phyloP scores from a whole-genome alignment of 2,113 vertebrate genomes.

The Ariopsis seemanni region DNA sequence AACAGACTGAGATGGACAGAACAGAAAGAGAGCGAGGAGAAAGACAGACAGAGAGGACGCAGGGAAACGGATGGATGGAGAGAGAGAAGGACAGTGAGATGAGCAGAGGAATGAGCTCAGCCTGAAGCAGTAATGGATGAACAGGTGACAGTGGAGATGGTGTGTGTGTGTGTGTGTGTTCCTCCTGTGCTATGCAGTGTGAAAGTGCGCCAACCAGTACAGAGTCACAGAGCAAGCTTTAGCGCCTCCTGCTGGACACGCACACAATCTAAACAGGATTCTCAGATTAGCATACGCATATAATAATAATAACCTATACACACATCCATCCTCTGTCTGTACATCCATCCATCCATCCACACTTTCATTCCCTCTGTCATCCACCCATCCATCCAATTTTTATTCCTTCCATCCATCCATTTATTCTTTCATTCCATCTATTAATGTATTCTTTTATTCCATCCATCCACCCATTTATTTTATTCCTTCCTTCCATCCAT shows the following conservation, averaged over 20 bases:
- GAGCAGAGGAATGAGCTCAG: not conserved
- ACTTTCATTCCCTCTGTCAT: not conserved
- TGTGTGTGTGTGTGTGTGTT: not conserved
- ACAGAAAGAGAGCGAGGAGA: not conserved
- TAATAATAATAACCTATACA: not conserved
- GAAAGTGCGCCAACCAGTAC: no score
- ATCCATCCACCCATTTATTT: not conserved
- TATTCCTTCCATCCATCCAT: not conserved
- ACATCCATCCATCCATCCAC: not conserved
- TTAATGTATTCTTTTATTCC: not conserved
- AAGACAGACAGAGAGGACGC: not conserved
- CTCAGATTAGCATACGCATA: not conserved
- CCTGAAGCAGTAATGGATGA: slow-evolving; percentile 4
- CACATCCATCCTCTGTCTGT: not conserved
- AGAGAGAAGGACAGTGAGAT: not conserved
- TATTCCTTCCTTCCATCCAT: no score
- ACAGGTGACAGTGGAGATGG: not conserved
- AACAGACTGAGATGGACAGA: not conserved
- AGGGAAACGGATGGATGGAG: no score
- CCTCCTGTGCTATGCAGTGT: not conserved
- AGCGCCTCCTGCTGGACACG: slow-evolving; percentile 14
- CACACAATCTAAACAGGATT: not conserved
- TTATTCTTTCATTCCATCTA: not conserved
- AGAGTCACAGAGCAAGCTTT: not conserved
- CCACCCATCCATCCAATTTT: no score